These are phyloP conservation scores for Hoplostethus mediterraneus DNA, from an alignment of 2,797 vertebrate species.

Conservation along the genomic window DNA sequence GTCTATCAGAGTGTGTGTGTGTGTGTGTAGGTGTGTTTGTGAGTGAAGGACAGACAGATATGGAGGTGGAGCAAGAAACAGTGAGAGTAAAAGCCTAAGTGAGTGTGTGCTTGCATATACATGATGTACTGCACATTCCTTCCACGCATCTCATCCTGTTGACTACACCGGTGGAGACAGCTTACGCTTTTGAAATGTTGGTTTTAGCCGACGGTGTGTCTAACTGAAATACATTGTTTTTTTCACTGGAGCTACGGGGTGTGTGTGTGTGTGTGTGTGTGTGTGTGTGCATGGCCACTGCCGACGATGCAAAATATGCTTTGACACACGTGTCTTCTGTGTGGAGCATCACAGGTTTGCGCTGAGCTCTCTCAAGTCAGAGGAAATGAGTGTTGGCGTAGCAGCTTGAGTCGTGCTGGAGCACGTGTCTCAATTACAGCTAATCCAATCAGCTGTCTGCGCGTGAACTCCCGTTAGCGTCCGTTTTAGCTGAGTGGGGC, in stretches of 20 bases:
- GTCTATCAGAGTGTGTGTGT: slow-evolving; percentile 51
- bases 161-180: slow-evolving; percentile 33
- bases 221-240: neutral
- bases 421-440: slow-evolving; percentile 71
- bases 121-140: slow-evolving; percentile 21
- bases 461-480: slow-evolving; percentile 42
- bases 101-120: slow-evolving; percentile 9
- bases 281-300: neutral
- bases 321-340: slow-evolving; percentile 10
- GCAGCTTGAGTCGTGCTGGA: slow-evolving; percentile 39
- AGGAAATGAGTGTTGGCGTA: slow-evolving; percentile 48
- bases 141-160: slow-evolving; percentile 34
- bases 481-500: slow-evolving; percentile 38
- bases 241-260: slow-evolving; percentile 4
- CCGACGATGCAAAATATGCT: neutral
- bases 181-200: neutral
- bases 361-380: slow-evolving; percentile 46
- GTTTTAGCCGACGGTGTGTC: too few relatives aligned
- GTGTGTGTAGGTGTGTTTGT: slow-evolving; percentile 11
- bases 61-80: slow-evolving; percentile 4
- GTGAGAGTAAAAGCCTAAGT: slow-evolving; percentile 7
- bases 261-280: neutral
- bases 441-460: slow-evolving; percentile 70
- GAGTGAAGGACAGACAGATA: neutral
- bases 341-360: slow-evolving; percentile 17